A percentile compares a stretch with the other conserved stretches of the same genome.
phyloP scores from a whole-genome alignment of 2,113 vertebrate genomes.

The Petrocephalus microphthalmus region DNA sequence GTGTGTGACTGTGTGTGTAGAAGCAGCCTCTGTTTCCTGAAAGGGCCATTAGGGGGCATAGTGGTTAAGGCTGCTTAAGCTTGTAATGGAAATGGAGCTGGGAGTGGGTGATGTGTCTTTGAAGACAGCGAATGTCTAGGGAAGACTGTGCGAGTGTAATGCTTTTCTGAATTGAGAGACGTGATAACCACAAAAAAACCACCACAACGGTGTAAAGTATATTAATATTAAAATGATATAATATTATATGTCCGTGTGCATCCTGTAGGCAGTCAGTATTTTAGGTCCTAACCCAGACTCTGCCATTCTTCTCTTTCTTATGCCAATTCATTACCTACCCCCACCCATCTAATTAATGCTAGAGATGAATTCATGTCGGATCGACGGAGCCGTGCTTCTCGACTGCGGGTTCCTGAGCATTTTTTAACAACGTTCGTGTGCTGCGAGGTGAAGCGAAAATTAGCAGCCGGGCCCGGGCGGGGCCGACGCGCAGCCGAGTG shows the following conservation, averaged over 20 bases:
- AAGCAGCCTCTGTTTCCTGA: too few relatives aligned
- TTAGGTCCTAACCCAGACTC: not conserved
- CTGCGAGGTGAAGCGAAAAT: conserved; percentile 36
- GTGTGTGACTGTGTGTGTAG: too few relatives aligned
- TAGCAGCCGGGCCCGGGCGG: conserved; percentile 36
- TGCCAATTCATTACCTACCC: conserved; percentile 39
- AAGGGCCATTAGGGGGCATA: not conserved
- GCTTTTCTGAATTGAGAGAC: not conserved
- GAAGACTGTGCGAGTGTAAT: not conserved
- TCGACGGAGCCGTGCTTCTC: conserved; percentile 31
- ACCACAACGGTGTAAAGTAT: too few relatives aligned
- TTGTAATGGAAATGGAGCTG: not conserved
- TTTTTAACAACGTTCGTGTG: conserved; percentile 38
- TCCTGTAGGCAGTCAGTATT: not conserved
- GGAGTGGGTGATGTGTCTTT: not conserved
- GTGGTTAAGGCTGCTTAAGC: not conserved
- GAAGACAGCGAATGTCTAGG: not conserved
- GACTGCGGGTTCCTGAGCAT: conserved; percentile 37
- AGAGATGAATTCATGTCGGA: not conserved
- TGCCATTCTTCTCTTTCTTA: conserved; percentile 7
- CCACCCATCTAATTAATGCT: conserved; percentile 38
- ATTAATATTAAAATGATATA: not conserved
- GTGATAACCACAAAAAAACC: not conserved
- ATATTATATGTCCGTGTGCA: not conserved
- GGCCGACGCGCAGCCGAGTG: conserved; percentile 24